Percentiles rank a stretch among this genome's conserved stretches.
These are phyloP conservation scores for Nomia melanderi DNA, from an alignment of 1,140 invertebrate species.

Conservation along the genomic window DNA sequence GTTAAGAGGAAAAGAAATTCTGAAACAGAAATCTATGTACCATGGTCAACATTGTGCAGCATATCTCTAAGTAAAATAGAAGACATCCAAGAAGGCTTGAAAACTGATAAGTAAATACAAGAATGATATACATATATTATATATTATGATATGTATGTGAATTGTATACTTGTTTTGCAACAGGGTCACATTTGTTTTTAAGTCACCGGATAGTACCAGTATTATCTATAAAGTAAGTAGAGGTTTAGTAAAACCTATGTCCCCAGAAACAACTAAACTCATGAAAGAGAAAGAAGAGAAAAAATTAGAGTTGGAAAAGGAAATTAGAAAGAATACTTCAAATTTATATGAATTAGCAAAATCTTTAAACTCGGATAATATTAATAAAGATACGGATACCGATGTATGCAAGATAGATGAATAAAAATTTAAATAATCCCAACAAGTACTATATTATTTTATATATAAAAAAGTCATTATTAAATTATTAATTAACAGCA, in stretches of 20 bases:
- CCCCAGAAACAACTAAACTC: slow-evolving; percentile 68
- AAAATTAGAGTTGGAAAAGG: slow-evolving; percentile 68
- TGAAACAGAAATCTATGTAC: slow-evolving; percentile 72
- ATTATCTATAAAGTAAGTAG: slow-evolving; percentile 74
- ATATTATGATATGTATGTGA: not conserved
- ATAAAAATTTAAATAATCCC: not conserved
- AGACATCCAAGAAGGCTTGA: slow-evolving; percentile 70
- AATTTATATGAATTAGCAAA: slow-evolving; percentile 76
- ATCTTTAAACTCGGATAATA: slow-evolving; percentile 31
- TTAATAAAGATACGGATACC: not conserved
- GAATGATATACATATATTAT: not conserved
- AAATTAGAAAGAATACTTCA: slow-evolving; percentile 72
- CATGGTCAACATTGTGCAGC: slow-evolving; percentile 66
- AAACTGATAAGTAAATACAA: slow-evolving; percentile 58
- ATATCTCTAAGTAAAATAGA: slow-evolving; percentile 75
- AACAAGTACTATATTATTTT: too few species aligned
- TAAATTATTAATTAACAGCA: not conserved
- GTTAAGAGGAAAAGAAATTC: slow-evolving; percentile 69
- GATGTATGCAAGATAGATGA: not conserved
- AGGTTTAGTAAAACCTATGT: slow-evolving; percentile 72
- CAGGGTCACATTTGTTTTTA: slow-evolving; percentile 78
- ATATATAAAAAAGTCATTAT: too few species aligned
- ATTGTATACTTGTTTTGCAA: slow-evolving; percentile 32
- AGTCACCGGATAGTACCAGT: slow-evolving; percentile 74
- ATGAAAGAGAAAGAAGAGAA: slow-evolving; percentile 69